Conservation (phyloP, 2,113 vertebrate genomes). For the Nothoprocta perdicaria region DNA sequence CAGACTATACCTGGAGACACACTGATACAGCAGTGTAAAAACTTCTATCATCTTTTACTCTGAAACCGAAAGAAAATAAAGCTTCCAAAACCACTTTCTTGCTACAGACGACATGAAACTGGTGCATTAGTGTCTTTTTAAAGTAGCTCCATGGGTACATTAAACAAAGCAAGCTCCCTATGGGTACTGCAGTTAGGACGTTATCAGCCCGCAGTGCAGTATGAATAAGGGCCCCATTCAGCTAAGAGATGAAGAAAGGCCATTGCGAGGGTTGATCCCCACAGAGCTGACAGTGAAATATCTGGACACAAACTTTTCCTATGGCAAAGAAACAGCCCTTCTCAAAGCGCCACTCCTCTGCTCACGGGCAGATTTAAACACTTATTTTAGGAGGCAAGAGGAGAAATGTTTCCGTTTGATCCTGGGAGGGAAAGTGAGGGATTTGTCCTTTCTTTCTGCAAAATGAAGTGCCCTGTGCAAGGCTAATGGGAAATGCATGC, state of each 20-base stretch:
- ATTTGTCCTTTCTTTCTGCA: background rate
- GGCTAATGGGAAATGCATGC: background rate
- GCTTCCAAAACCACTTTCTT: slow-evolving; percentile 2
- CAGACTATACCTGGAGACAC: background rate
- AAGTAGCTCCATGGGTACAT: background rate
- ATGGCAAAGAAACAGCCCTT: background rate
- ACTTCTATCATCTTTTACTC: slow-evolving; percentile 8
- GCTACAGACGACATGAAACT: background rate
- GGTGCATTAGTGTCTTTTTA: background rate
- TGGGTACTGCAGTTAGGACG: background rate
- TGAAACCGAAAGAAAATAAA: slow-evolving; percentile 9
- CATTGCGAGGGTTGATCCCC: background rate
- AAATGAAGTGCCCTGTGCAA: background rate
- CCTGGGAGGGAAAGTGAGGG: background rate
- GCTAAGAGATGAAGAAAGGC: background rate
- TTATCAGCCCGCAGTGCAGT: background rate
- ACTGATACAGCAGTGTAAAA: slow-evolving; percentile 30
- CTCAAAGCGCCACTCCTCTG: background rate
- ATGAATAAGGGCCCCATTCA: background rate
- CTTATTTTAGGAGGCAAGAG: background rate
- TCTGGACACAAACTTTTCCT: background rate
- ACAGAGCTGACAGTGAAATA: background rate
- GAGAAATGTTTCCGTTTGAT: background rate
- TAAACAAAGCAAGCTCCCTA: background rate
- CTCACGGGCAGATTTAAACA: background rate